Base-by-base conservation (phyloP, 1,140 invertebrate species). In the Bombus terrestris region DNA sequence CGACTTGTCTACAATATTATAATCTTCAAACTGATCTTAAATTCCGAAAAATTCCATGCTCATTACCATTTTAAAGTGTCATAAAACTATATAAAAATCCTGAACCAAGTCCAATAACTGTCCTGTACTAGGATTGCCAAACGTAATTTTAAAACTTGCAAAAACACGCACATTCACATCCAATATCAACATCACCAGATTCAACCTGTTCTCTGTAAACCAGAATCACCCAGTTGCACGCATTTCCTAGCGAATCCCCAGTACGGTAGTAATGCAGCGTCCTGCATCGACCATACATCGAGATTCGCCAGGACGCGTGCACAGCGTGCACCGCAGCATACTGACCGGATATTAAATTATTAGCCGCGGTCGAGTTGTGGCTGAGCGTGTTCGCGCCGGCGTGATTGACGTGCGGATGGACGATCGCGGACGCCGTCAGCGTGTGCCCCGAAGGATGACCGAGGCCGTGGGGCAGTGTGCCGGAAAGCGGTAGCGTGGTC, bases 371-470 rank as follows among this genome's bases (percentile, higher is more conserved):
- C 41, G 92, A 90, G 90, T 92, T 93, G 93, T 93, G 92, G 88
- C 92, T 89, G 85, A 91, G 89, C 79, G 91, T 89, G 90, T 94
- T 93, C 82, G 85, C 83, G 71, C 76, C 85, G 69, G 92, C 84
- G 88, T 94, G 93, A 92, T 93, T 94, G 93, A 89, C 92, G 82
- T 94, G 94, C 84, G 94, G 93, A 93, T 95, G 93, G 91, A 94
- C 91, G 92, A 95, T 90, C 83, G 94, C 91, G 91, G 95, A 92
- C 90, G 95, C 94, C 84, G 95, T 93, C 90, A 94, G 85, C 80
- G 92, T 94, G 86, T 94, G 92, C 88, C 92, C 92, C 81, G 92
- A 92, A 83, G 92, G 83, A 88, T 94, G 93, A 83, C 92, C 89
- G 86, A 93, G 92, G 72, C 89, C 86, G 69, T 86, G 83, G 32